Conservation (phyloP, 2,113 vertebrate genomes). For the Varanus salvator region DNA sequence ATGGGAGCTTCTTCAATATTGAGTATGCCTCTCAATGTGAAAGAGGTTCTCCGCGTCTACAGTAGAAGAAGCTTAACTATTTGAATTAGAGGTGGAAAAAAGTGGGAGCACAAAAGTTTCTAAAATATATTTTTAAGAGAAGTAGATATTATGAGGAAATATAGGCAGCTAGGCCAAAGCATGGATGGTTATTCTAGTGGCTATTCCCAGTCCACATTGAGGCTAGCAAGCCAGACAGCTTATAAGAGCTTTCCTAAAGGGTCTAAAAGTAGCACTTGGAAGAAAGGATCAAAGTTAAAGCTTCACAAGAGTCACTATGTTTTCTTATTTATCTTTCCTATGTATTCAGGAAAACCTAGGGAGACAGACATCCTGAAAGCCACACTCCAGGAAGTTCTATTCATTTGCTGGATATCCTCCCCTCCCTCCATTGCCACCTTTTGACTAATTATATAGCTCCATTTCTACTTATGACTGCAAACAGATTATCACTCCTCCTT, state of each 20-base stretch:
- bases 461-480: neutral
- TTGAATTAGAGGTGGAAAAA: neutral
- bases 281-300: constrained; percentile 32
- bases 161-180: neutral
- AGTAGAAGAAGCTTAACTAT: neutral
- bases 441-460: neutral
- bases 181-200: neutral
- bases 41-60: too few species aligned
- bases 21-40: too few species aligned
- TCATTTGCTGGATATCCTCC: fast-evolving
- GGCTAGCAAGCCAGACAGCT: neutral
- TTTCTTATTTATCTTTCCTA: neutral
- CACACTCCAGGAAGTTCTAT: constrained; percentile 12
- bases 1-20: too few species aligned
- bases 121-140: neutral
- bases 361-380: neutral
- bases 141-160: neutral
- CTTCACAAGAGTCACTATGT: neutral
- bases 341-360: neutral
- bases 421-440: neutral
- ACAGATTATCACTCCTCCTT: neutral
- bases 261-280: neutral
- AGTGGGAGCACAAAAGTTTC: too few species aligned
- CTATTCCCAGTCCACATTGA: neutral
- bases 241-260: constrained; percentile 4